Conservation (phyloP, 2,113 vertebrate genomes). For the Octodon degus region DNA sequence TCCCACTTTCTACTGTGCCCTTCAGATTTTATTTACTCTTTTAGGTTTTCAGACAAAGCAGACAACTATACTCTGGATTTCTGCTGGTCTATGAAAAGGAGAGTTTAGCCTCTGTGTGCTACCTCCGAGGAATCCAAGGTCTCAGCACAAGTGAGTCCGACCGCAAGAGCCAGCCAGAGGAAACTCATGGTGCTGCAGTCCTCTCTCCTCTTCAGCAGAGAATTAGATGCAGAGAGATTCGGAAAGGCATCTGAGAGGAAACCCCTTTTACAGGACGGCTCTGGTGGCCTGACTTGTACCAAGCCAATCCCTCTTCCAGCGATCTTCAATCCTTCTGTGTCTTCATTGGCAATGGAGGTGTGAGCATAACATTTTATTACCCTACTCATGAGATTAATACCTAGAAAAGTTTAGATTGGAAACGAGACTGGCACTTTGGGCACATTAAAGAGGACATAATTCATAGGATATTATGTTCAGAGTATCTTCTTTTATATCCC, state of each 20-base stretch:
- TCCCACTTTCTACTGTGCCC: too few relatives aligned
- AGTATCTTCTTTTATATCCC: too few relatives aligned
- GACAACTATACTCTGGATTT: too few relatives aligned
- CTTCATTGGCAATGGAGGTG: background rate
- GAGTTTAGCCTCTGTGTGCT: too few relatives aligned
- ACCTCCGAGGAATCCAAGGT: background rate
- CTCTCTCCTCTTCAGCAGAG: background rate
- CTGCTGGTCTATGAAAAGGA: too few relatives aligned
- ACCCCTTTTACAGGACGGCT: background rate
- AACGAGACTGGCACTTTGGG: background rate
- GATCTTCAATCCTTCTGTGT: too few relatives aligned
- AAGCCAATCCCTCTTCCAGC: background rate
- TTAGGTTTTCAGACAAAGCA: too few relatives aligned
- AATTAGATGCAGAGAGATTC: too few relatives aligned
- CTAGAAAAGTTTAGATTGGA: background rate
- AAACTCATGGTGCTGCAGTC: fast-evolving
- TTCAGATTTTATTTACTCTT: too few relatives aligned
- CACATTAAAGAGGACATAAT: too few relatives aligned
- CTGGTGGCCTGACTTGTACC: background rate
- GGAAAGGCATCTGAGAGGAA: too few relatives aligned
- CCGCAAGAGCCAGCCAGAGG: background rate
- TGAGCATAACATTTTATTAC: fast-evolving
- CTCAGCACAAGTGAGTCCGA: background rate
- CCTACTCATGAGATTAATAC: background rate
- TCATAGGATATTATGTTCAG: too few relatives aligned